Evolutionary conservation across 2,888 invertebrate genomes (phyloP), one percentile per base, ranked within the genome.

Genomic region (Heliothis peltigera): DNA sequence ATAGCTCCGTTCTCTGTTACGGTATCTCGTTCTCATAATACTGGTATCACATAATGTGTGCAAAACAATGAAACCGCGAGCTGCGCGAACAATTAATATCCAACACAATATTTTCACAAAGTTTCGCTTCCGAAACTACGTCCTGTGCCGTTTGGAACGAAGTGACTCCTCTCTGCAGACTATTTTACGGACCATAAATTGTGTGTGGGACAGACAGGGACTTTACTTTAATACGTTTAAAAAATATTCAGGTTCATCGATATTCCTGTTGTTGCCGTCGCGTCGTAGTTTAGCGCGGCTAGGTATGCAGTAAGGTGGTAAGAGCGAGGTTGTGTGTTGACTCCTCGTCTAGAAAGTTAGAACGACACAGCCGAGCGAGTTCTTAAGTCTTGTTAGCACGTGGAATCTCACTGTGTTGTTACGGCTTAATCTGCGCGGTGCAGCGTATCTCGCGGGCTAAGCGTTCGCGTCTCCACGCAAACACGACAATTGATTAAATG

Each of bases 41-140:
- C 75, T 71, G 70, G 74, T 77, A 80, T 79, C 83, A 77, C 65
- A 71, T 79, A 83, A 79, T 80, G 68, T 77, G 79, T 76, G 82
- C 80, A 85, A 82, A 88, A 83, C 81, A 82, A 83, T 85, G 81
- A 79, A 85, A 83, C 80, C 82, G 80, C 81, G 77, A 84, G 85
- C 84, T 83, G 82, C 80, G 82, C 80, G 82, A 86, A 84, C 89
- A 89, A 90, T 92, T 91, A 91, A 90, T 92, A 88, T 83, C 86
- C 85, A 84, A 86, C 86, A 90, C 88, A 91, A 91, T 90, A 92
- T 92, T 92, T 92, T 91, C 89, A 84, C 88, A 88, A 91, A 91
- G 88, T 91, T 91, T 86, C 83, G 80, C 86, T 85, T 86, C 86
- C 85, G 84, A 82, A 87, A 90, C 90, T 89, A 85, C 87, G 82